A percentile compares a stretch with the other conserved stretches of the same genome.
Evolutionary conservation across 2,797 vertebrate genomes (phyloP).

Genomic region (Cottoperca gobio): DNA sequence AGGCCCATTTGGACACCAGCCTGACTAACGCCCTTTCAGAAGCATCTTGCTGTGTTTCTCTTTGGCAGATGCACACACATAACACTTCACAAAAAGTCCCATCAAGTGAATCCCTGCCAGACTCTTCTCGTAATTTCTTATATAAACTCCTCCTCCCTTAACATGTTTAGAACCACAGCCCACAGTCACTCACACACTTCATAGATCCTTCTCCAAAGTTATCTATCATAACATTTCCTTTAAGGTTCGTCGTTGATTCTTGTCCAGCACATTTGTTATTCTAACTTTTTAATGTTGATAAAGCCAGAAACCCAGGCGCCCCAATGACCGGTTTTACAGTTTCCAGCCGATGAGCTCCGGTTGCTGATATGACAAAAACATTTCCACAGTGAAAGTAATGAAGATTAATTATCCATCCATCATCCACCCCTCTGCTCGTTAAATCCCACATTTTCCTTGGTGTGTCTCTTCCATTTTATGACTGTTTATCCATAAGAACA

Average conservation of each 20-base stretch:
- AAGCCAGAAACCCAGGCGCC: conserved; percentile 38
- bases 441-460: conserved; percentile 38
- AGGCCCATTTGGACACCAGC: conserved; percentile 9
- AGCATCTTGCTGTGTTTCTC: conserved; percentile 39
- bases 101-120: conserved; percentile 39
- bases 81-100: conserved; percentile 17
- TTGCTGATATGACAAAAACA: conserved; percentile 35
- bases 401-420: conserved; percentile 27
- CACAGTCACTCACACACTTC: conserved; percentile 20
- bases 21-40: conserved; percentile 23
- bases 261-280: conserved; percentile 36
- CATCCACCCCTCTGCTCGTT: conserved; percentile 29
- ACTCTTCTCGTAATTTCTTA: conserved; percentile 32
- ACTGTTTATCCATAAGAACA: conserved; percentile 37
- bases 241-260: conserved; percentile 20
- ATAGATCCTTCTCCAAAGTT: conserved; percentile 26
- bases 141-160: conserved; percentile 40
- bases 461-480: conserved; percentile 32
- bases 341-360: conserved; percentile 25
- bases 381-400: conserved; percentile 30
- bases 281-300: conserved; percentile 23
- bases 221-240: conserved; percentile 29
- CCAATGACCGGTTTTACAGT: conserved; percentile 4
- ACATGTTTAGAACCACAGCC: conserved; percentile 40
- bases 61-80: conserved; percentile 43